Conservation (phyloP, 2,797 vertebrate genomes). For the Hydrocynus forskahlii region DNA sequence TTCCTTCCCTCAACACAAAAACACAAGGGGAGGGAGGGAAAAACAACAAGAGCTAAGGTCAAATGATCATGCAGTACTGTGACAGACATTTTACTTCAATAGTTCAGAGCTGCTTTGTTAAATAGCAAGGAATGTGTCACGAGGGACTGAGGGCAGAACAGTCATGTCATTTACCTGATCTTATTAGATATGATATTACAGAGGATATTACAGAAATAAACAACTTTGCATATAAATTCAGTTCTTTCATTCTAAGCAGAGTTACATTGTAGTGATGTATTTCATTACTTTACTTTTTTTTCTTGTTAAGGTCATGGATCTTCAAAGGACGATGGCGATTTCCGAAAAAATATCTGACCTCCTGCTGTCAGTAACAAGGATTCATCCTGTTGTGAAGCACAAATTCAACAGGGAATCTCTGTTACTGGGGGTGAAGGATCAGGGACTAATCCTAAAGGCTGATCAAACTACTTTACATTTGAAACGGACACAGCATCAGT, state of each 20-base stretch:
- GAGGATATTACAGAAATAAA: not conserved
- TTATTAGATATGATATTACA: not conserved
- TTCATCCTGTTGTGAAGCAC: conserved; percentile 70
- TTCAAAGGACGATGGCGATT: not conserved
- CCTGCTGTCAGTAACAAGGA: conserved; percentile 75
- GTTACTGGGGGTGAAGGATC: conserved; percentile 64
- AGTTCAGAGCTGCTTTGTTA: conserved; percentile 44
- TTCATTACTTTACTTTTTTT: not conserved
- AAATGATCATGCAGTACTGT: conserved; percentile 41
- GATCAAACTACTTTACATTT: not conserved
- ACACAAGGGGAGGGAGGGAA: conserved; percentile 33
- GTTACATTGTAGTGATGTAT: not conserved
- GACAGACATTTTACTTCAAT: conserved; percentile 41
- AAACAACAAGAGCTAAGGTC: conserved; percentile 58
- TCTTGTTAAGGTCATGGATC: not conserved
- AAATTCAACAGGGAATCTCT: conserved; percentile 63
- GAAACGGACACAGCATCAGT: not conserved
- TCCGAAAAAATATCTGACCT: conserved; percentile 51
- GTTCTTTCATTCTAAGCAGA: not conserved
- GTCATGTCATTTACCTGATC: not conserved
- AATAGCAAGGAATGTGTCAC: conserved; percentile 17
- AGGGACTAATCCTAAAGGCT: not conserved
- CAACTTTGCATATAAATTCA: not conserved
- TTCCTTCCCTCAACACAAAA: conserved; percentile 76
- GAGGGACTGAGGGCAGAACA: conserved; percentile 9